Conservation (phyloP, 1,140 invertebrate genomes). For the Meloidogyne exigua region DNA sequence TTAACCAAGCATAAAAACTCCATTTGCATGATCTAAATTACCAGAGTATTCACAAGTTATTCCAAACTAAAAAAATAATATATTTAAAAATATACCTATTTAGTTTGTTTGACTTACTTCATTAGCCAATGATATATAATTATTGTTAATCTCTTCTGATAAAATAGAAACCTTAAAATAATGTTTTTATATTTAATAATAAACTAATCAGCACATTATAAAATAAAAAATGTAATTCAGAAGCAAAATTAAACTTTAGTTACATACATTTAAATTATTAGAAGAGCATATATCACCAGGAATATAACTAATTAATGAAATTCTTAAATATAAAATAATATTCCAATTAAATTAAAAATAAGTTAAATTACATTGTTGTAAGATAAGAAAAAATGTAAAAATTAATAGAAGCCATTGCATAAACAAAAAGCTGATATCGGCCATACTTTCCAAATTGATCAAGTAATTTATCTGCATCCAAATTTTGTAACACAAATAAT, state of each 20-base stretch:
- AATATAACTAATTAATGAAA: slow-evolving; percentile 39
- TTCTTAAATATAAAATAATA: slow-evolving; percentile 9
- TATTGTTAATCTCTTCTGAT: not conserved
- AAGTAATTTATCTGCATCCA: slow-evolving; percentile 51
- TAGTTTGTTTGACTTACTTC: not conserved
- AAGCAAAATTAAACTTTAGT: no score
- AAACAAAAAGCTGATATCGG: slow-evolving; percentile 53
- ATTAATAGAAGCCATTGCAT: slow-evolving; percentile 43
- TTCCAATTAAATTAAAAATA: not conserved
- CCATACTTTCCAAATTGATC: slow-evolving; percentile 49
- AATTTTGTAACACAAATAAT: slow-evolving; percentile 22
- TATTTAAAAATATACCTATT: not conserved
- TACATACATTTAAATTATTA: slow-evolving; percentile 9
- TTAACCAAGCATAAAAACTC: slow-evolving; percentile 16
- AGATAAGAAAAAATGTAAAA: slow-evolving; percentile 45
- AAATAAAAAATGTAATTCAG: no score
- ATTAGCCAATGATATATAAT: not conserved
- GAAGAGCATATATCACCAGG: not conserved
- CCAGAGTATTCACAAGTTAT: slow-evolving; percentile 10
- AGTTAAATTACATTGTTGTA: slow-evolving; percentile 40
- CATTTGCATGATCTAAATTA: slow-evolving; percentile 20
- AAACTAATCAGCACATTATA: no score
- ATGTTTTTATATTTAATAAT: no score
- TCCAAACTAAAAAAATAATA: slow-evolving; percentile 16
- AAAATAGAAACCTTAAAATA: slow-evolving; percentile 1